phyloP scores from a whole-genome alignment of 2,113 vertebrate genomes.

The Prionailurus viverrinus region DNA sequence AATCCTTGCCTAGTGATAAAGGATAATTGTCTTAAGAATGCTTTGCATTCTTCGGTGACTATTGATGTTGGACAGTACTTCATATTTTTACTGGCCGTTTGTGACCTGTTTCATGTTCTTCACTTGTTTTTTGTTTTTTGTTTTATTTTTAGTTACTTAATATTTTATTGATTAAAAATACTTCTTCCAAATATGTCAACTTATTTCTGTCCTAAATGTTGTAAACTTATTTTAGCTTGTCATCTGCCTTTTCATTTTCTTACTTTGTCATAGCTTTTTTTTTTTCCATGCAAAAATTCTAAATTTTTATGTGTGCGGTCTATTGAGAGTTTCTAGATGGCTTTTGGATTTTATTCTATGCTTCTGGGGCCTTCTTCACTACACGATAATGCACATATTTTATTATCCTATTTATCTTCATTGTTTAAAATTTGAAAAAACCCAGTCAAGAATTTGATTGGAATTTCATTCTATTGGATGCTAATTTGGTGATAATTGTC shows the following conservation, averaged over 20 bases:
- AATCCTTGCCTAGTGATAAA: background rate
- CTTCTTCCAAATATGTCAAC: background rate
- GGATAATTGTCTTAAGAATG: background rate
- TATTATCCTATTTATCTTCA: conserved; percentile 6
- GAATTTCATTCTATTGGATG: background rate
- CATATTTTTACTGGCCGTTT: background rate
- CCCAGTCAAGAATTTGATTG: background rate
- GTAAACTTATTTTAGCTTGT: conserved; percentile 26
- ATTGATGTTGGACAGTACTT: background rate
- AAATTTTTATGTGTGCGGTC: background rate
- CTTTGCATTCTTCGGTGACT: background rate
- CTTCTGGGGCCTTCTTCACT: background rate
- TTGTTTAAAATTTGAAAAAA: conserved; percentile 12
- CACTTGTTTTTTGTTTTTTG: background rate
- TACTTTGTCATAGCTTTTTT: background rate
- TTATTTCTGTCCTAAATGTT: background rate
- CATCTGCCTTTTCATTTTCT: conserved; percentile 22
- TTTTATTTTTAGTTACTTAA: background rate
- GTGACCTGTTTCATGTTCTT: background rate
- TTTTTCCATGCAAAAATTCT: background rate
- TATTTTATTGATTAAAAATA: conserved; percentile 19
- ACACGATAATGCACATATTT: background rate
- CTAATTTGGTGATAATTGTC: background rate
- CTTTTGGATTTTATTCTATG: background rate
- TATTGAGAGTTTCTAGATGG: background rate